Percentiles rank a stretch among this genome's conserved stretches.
Evolutionary conservation across 2,797 vertebrate species (phyloP).

Genomic region (Mallotus villosus): DNA sequence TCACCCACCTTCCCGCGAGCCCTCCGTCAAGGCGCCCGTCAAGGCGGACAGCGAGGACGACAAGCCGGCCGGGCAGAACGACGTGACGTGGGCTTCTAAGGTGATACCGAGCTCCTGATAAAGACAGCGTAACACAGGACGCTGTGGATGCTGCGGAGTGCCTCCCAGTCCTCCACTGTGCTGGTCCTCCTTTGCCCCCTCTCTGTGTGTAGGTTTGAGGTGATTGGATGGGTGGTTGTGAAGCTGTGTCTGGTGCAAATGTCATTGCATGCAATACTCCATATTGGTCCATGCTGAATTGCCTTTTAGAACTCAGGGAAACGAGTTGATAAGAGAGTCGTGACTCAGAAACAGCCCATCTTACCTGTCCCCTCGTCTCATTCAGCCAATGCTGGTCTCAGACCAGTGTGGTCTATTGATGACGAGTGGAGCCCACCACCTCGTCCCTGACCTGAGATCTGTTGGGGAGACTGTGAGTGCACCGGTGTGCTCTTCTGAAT

Average conservation of each 20-base stretch:
- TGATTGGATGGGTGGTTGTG: no score
- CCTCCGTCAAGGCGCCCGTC: slow-evolving; percentile 63
- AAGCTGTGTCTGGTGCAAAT: no score
- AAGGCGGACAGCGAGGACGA: slow-evolving; percentile 86
- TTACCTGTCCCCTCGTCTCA: slow-evolving; percentile 9
- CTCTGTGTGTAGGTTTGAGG: no score
- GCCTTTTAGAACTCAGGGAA: neutral
- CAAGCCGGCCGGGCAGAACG: slow-evolving; percentile 74
- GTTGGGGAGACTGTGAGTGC: slow-evolving; percentile 34
- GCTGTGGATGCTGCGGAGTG: no score
- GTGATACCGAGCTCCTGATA: slow-evolving; percentile 61
- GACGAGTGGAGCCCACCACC: slow-evolving; percentile 17
- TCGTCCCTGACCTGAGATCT: slow-evolving; percentile 27
- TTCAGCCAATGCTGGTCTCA: slow-evolving; percentile 24
- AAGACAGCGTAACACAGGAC: neutral
- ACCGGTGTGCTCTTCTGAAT: slow-evolving; percentile 21
- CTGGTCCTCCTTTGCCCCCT: no score
- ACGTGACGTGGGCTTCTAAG: slow-evolving; percentile 86
- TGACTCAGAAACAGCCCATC: neutral
- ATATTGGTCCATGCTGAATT: no score
- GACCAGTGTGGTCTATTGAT: slow-evolving; percentile 14
- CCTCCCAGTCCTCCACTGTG: no score
- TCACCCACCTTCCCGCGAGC: slow-evolving; percentile 54
- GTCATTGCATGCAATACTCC: no score
- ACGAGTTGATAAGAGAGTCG: neutral